These are phyloP conservation scores for Plutella xylostella DNA, from an alignment of 2,888 invertebrate species.

Conservation along the genomic window DNA sequence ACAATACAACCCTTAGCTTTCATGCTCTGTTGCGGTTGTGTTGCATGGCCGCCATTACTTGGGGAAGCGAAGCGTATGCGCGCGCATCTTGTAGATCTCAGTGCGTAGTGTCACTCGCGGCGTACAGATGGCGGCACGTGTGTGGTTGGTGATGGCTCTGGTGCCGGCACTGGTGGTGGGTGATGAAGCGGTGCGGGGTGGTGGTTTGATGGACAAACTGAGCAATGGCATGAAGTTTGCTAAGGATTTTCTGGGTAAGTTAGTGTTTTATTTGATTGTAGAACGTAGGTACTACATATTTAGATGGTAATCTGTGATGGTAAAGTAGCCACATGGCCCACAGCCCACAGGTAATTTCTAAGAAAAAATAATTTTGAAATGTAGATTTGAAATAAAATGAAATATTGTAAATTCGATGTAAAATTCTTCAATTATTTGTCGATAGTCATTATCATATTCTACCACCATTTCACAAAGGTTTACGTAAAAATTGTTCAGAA, in stretches of 20 bases:
- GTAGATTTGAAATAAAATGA: too few species aligned
- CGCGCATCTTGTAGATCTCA: conserved; percentile 18
- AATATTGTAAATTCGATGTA: too few species aligned
- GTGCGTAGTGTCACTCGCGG: conserved; percentile 29
- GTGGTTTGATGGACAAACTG: conserved; percentile 43
- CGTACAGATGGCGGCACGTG: conserved; percentile 51
- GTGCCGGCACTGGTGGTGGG: conserved; percentile 15
- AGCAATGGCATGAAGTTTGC: conserved; percentile 56
- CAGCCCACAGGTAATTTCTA: too few species aligned
- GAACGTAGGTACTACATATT: too few species aligned
- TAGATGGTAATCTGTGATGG: too few species aligned
- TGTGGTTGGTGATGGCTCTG: conserved; percentile 28
- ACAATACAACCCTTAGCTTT: conserved; percentile 25
- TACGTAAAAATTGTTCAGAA: too few species aligned
- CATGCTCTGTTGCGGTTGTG: conserved; percentile 37
- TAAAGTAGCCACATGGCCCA: too few species aligned
- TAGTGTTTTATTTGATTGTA: neutral
- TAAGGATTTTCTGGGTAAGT: conserved; percentile 52
- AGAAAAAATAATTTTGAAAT: too few species aligned
- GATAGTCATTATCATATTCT: too few species aligned
- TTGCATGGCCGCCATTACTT: conserved; percentile 44
- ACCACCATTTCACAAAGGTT: too few species aligned
- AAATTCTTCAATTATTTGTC: too few species aligned
- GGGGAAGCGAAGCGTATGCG: conserved; percentile 39
- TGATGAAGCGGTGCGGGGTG: conserved; percentile 24